These are phyloP conservation scores for Alfaro cultratus DNA, from an alignment of 2,797 vertebrate genomes.

Conservation along the genomic window DNA sequence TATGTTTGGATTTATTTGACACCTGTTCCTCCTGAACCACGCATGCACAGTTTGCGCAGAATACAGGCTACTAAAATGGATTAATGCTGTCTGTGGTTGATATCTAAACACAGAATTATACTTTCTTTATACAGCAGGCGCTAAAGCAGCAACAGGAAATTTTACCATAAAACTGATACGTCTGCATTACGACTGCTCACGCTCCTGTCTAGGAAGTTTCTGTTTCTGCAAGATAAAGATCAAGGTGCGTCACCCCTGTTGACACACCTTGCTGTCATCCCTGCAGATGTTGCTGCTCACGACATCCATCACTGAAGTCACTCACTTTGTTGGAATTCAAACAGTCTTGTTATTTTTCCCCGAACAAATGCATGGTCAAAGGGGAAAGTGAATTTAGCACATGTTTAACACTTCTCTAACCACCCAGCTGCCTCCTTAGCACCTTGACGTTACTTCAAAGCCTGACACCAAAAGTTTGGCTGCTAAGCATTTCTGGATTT, in stretches of 20 bases:
- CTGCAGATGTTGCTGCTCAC: slow-evolving; percentile 43
- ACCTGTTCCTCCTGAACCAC: slow-evolving; percentile 30
- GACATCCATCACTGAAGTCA: slow-evolving; percentile 33
- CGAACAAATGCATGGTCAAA: slow-evolving; percentile 26
- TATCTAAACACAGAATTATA: slow-evolving; percentile 60
- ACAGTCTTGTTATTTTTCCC: slow-evolving; percentile 34
- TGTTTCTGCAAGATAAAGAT: slow-evolving; percentile 59
- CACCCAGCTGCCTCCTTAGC: slow-evolving; percentile 53
- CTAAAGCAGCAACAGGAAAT: slow-evolving; percentile 34
- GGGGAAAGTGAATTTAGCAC: slow-evolving; percentile 41
- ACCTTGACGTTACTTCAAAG: slow-evolving; percentile 50
- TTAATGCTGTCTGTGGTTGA: slow-evolving; percentile 45
- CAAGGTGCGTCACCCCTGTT: slow-evolving; percentile 38
- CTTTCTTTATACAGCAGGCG: slow-evolving; percentile 24
- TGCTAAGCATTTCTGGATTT: neutral
- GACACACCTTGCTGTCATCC: slow-evolving; percentile 60
- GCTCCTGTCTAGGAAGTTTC: slow-evolving; percentile 57
- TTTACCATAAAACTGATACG: slow-evolving; percentile 60
- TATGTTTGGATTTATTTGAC: slow-evolving; percentile 44
- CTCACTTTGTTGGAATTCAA: slow-evolving; percentile 11
- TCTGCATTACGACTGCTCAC: slow-evolving; percentile 55
- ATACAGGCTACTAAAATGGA: slow-evolving; percentile 34
- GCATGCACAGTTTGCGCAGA: slow-evolving; percentile 14
- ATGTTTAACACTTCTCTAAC: slow-evolving; percentile 49
- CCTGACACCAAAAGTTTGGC: neutral